Percentiles rank a stretch among this genome's conserved stretches.
phyloP scores from a whole-genome alignment of 2,797 vertebrate genomes.

The Arnoldichthys spilopterus region DNA sequence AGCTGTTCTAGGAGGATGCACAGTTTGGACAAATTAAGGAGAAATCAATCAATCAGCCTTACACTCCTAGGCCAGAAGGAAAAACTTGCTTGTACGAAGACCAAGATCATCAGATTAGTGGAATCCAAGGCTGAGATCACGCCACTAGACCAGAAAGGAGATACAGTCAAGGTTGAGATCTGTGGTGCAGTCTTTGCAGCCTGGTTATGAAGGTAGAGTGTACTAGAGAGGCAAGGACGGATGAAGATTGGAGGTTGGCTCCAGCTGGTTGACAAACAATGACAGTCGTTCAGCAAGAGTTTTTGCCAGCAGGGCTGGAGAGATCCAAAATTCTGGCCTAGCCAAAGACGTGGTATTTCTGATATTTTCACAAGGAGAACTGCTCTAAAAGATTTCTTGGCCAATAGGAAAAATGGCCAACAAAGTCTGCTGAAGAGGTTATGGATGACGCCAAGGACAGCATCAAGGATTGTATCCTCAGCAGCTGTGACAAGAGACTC shows the following conservation, averaged over 20 bases:
- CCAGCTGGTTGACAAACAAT: conserved; percentile 11
- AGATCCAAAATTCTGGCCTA: not conserved
- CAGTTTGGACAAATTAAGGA: not conserved
- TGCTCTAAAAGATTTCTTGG: not conserved
- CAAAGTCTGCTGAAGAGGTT: not conserved
- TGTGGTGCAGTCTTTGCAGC: conserved; percentile 8
- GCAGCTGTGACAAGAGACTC: not conserved
- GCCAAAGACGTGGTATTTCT: not conserved
- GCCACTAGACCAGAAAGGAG: conserved; percentile 3
- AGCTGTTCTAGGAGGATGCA: conserved; percentile 32
- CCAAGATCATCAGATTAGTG: not conserved
- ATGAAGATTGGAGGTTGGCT: not conserved
- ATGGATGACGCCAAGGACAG: not conserved
- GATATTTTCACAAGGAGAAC: conserved; percentile 9
- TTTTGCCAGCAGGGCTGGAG: conserved; percentile 9
- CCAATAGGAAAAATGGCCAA: not conserved
- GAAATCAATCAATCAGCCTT: too few relatives aligned
- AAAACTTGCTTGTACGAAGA: too few relatives aligned
- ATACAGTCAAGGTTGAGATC: conserved; percentile 18
- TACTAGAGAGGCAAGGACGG: not conserved
- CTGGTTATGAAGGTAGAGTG: not conserved
- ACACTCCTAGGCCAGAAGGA: not conserved
- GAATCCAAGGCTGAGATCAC: not conserved
- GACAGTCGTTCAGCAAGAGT: not conserved
- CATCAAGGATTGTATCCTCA: not conserved